Conservation (phyloP, 2,113 vertebrate species). For the Megaceryle maxima region DNA sequence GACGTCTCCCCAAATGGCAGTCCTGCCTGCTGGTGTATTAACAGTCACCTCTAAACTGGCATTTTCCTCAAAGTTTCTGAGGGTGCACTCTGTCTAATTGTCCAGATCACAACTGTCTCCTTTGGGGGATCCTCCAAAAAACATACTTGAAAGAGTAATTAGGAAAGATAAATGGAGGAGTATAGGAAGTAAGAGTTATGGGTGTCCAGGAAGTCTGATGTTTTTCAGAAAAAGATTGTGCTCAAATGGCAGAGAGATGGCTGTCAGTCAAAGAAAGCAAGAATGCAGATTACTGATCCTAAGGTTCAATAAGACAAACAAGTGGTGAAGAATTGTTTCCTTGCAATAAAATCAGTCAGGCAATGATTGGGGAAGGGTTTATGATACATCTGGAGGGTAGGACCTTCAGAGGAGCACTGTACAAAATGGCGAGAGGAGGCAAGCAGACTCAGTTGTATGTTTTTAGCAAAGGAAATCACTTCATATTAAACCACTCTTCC, state of each 20-base stretch:
- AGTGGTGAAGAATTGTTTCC: not conserved
- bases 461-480: no score
- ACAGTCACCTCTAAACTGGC: not conserved
- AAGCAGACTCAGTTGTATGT: not conserved
- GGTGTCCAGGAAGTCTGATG: not conserved
- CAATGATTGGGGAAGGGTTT: not conserved
- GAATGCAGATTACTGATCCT: not conserved
- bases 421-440: not conserved
- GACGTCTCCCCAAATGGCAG: fast-evolving
- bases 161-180: not conserved
- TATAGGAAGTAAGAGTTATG: not conserved
- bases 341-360: not conserved
- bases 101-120: not conserved
- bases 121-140: not conserved
- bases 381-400: not conserved
- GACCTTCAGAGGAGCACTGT: not conserved
- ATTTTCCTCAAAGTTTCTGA: not conserved
- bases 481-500: not conserved
- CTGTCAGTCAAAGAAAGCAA: not conserved
- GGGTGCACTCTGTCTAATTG: not conserved
- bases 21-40: not conserved
- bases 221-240: not conserved
- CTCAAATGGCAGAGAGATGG: not conserved
- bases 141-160: not conserved
- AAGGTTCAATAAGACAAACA: not conserved